Percentiles rank a stretch among this genome's conserved stretches.
Conservation (phyloP, 2,797 vertebrate species). For the Melanogrammus aeglefinus region DNA sequence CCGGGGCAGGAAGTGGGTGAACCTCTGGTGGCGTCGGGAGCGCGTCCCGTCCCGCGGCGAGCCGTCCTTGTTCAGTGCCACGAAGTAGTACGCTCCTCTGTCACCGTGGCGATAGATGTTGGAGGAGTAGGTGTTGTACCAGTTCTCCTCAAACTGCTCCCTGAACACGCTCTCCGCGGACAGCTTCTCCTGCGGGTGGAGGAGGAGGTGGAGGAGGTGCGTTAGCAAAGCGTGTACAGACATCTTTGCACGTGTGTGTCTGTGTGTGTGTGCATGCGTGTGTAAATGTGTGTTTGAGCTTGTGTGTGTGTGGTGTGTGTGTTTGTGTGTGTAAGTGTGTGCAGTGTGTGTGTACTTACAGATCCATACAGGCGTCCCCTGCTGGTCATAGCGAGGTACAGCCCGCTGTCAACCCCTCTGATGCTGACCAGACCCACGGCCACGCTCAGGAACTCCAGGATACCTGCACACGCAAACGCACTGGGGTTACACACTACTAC, state of each 20-base stretch:
- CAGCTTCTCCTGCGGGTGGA: conserved; percentile 84
- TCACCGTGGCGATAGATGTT: conserved; percentile 95
- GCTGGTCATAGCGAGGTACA: conserved; percentile 96
- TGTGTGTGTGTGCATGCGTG: neutral
- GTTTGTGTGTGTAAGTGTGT: conserved; percentile 1
- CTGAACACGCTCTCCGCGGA: conserved; percentile 93
- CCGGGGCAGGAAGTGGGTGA: conserved; percentile 97
- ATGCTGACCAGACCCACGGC: conserved; percentile 98
- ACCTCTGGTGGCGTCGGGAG: conserved; percentile 95
- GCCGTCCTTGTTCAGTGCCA: conserved; percentile 97
- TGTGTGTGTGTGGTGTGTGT: conserved; percentile 1
- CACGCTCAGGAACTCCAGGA: conserved; percentile 99
- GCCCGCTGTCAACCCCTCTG: conserved; percentile 93
- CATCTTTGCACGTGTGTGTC: neutral
- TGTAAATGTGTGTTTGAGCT: neutral
- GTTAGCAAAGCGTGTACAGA: neutral
- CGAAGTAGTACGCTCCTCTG: conserved; percentile 90
- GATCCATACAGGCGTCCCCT: conserved; percentile 93
- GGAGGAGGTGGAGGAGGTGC: no score
- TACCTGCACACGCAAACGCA: conserved; percentile 76
- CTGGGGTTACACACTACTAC: neutral
- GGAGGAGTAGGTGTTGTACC: conserved; percentile 99
- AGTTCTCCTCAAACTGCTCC: conserved; percentile 99
- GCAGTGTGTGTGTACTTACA: conserved; percentile 75
- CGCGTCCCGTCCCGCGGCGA: conserved; percentile 89